Evolutionary conservation across 1,140 invertebrate genomes (phyloP).

Genomic region (Drosophila nasuta): DNA sequence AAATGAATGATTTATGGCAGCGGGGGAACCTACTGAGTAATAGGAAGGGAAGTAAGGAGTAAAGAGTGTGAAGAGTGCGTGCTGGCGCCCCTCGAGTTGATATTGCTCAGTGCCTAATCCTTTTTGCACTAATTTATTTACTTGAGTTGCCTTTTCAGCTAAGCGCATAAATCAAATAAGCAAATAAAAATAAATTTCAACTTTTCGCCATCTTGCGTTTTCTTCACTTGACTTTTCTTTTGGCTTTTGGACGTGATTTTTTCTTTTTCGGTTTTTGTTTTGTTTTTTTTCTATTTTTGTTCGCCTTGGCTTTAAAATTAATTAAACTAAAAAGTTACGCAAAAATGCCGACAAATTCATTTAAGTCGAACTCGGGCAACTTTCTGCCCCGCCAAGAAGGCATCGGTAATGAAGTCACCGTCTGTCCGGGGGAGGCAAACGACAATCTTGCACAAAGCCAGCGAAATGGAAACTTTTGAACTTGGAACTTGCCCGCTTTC

Average conservation of each 20-base stretch:
- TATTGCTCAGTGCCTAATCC: slow-evolving; percentile 51
- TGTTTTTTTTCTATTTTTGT: background rate
- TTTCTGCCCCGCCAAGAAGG: slow-evolving; percentile 28
- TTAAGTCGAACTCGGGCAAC: slow-evolving; percentile 49
- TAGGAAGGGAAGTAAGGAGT: background rate
- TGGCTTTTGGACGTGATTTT: background rate
- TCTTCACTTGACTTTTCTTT: background rate
- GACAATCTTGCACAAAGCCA: slow-evolving; percentile 39
- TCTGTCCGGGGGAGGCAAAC: slow-evolving; percentile 2
- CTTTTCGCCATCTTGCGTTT: slow-evolving; percentile 31
- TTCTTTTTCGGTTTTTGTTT: background rate
- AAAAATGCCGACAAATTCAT: slow-evolving; percentile 68
- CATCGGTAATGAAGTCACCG: slow-evolving; percentile 60
- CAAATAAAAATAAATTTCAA: slow-evolving; percentile 70
- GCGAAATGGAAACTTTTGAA: slow-evolving; percentile 56
- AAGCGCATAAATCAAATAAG: slow-evolving; percentile 60
- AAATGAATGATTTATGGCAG: slow-evolving; percentile 68
- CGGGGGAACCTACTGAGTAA: background rate
- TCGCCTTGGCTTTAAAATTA: slow-evolving; percentile 60
- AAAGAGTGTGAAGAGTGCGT: background rate
- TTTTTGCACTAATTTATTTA: slow-evolving; percentile 74
- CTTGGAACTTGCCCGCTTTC: slow-evolving; percentile 7
- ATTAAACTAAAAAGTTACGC: slow-evolving; percentile 69
- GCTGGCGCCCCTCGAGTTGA: slow-evolving; percentile 4
- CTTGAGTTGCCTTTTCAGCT: slow-evolving; percentile 54